Evolutionary conservation across 2,797 vertebrate species (phyloP).

Genomic region (Sebastes oblongus): DNA sequence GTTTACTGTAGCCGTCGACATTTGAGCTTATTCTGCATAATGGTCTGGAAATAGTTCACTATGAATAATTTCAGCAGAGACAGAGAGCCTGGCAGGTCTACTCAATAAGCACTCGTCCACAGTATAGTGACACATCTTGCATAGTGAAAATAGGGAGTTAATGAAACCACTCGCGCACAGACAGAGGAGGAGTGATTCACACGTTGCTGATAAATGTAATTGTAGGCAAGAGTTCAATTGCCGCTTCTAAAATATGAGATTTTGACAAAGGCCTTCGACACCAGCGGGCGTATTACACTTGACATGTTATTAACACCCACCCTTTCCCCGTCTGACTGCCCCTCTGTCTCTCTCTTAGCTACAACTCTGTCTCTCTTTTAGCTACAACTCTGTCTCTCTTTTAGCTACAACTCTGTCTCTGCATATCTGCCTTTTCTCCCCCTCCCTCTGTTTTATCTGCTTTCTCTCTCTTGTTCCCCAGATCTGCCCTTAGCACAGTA

Average conservation of each 20-base stretch:
- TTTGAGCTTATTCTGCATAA: constrained; percentile 71
- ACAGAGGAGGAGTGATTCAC: constrained; percentile 50
- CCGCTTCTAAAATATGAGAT: constrained; percentile 59
- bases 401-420: not conserved
- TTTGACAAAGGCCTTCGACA: constrained; percentile 57
- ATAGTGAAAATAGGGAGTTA: constrained; percentile 62
- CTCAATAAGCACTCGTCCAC: constrained; percentile 66
- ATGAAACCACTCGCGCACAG: constrained; percentile 55
- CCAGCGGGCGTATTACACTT: constrained; percentile 43
- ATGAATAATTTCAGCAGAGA: constrained; percentile 60
- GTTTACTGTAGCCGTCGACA: constrained; percentile 57
- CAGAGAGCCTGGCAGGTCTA: constrained; percentile 45
- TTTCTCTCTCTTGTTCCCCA: not conserved
- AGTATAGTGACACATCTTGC: constrained; percentile 50
- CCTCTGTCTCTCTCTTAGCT: constrained; percentile 12
- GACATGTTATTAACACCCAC: constrained; percentile 60
- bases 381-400: not conserved
- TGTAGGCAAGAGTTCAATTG: constrained; percentile 61
- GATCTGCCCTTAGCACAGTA: not conserved
- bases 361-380: not conserved
- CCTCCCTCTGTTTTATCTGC: not conserved
- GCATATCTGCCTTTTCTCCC: not conserved
- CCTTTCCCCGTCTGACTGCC: constrained; percentile 28
- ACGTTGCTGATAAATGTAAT: constrained; percentile 65
- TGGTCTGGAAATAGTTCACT: constrained; percentile 61